phyloP scores from a whole-genome alignment of 2,113 vertebrate genomes.

The Mungos mungo region DNA sequence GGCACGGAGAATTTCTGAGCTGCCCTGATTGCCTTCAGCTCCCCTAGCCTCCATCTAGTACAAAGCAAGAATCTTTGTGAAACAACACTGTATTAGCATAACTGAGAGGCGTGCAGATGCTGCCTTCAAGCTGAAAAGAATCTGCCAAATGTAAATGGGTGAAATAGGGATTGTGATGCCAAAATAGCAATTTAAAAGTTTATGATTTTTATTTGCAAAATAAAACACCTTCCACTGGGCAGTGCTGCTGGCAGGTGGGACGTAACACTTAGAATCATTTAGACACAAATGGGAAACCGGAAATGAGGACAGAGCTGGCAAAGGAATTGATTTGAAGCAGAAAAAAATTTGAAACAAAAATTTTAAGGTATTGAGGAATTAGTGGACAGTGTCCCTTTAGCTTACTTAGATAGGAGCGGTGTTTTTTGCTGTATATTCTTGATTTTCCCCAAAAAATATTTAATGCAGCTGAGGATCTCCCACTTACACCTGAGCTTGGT shows the following conservation, averaged over 20 bases:
- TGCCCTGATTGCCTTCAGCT: neutral
- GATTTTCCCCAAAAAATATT: constrained; percentile 46
- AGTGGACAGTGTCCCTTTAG: constrained; percentile 59
- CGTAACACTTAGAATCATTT: neutral
- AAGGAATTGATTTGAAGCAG: neutral
- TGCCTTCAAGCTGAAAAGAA: neutral
- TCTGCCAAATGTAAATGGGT: neutral
- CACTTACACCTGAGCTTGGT: constrained; percentile 70
- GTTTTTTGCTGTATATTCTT: constrained; percentile 56
- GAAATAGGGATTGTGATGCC: neutral
- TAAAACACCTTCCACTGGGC: neutral
- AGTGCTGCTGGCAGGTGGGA: neutral
- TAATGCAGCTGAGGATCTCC: constrained; percentile 70
- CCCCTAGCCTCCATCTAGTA: neutral
- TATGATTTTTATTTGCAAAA: constrained; percentile 49
- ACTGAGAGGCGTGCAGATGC: neutral
- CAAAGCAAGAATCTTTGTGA: neutral
- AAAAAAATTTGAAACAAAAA: constrained; percentile 12
- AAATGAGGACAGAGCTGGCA: constrained; percentile 23
- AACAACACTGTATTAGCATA: neutral
- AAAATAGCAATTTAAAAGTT: neutral
- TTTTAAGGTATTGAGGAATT: constrained; percentile 63
- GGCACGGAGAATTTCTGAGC: neutral
- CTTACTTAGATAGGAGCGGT: constrained; percentile 69
- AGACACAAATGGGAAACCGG: neutral